phyloP scores from a whole-genome alignment of 2,113 vertebrate species.

The Hyaena hyaena region DNA sequence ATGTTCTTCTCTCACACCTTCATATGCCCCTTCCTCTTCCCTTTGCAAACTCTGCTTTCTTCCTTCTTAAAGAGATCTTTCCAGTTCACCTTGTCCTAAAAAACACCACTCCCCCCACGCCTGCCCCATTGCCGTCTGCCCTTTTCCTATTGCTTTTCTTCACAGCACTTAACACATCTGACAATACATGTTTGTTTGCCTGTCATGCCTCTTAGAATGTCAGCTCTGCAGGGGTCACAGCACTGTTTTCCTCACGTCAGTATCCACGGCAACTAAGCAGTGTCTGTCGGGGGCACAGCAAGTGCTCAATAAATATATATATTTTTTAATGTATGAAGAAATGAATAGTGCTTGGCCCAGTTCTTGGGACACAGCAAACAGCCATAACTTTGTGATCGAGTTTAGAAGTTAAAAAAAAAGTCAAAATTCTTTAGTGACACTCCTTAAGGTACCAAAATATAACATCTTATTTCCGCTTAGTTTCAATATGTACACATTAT shows the following conservation, averaged over 20 bases:
- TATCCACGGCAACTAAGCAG: not conserved
- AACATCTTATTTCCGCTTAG: not conserved
- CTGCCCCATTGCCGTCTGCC: not conserved
- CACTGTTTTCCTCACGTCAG: not conserved
- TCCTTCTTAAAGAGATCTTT: not conserved
- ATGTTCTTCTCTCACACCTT: not conserved
- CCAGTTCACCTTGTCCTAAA: not conserved
- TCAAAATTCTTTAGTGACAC: not conserved
- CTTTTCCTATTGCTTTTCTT: not conserved
- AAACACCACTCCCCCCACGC: not conserved
- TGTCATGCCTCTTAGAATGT: not conserved
- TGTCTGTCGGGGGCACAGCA: not conserved
- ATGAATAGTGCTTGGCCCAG: not conserved
- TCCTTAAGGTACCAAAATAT: not conserved
- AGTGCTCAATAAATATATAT: not conserved
- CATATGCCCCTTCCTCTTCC: not conserved
- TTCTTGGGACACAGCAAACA: not conserved
- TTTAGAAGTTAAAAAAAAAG: constrained; percentile 38
- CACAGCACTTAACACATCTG: not conserved
- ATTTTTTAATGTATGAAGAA: not conserved
- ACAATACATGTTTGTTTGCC: not conserved
- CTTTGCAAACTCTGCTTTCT: not conserved
- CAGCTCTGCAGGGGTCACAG: not conserved
- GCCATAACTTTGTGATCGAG: not conserved
- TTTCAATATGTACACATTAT: not conserved